These are phyloP conservation scores for Poecilus cupreus DNA, from an alignment of 2,888 invertebrate species.

Conservation along the genomic window DNA sequence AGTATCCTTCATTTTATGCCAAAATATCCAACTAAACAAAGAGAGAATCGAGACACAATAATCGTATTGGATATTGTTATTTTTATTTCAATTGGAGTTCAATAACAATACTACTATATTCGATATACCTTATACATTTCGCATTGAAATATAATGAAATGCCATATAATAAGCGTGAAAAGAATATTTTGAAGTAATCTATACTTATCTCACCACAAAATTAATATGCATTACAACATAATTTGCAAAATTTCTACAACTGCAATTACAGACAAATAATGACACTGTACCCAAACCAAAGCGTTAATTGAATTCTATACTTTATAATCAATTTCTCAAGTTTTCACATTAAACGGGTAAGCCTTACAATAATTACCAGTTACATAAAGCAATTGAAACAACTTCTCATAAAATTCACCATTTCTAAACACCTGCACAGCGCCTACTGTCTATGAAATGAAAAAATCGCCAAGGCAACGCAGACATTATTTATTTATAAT, in stretches of 20 bases:
- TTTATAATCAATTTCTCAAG: background rate
- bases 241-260: background rate
- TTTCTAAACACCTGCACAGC: background rate
- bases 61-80: no score
- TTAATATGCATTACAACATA: background rate
- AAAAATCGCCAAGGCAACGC: conserved; percentile 16
- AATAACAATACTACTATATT: no score
- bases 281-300: background rate
- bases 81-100: no score
- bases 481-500: conserved; percentile 14
- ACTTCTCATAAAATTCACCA: no score
- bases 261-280: background rate
- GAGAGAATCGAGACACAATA: no score
- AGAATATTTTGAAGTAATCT: no score
- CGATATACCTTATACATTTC: no score
- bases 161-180: background rate
- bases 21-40: no score
- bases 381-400: background rate
- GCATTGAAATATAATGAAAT: background rate
- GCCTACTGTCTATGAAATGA: background rate
- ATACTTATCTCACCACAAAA: conserved; percentile 9
- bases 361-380: background rate
- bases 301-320: background rate
- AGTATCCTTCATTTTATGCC: no score
- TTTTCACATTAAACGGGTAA: background rate